A percentile compares a stretch with the other conserved stretches of the same genome.
Evolutionary conservation across 2,113 vertebrate species (phyloP).

Genomic region (Scytalopus superciliaris): DNA sequence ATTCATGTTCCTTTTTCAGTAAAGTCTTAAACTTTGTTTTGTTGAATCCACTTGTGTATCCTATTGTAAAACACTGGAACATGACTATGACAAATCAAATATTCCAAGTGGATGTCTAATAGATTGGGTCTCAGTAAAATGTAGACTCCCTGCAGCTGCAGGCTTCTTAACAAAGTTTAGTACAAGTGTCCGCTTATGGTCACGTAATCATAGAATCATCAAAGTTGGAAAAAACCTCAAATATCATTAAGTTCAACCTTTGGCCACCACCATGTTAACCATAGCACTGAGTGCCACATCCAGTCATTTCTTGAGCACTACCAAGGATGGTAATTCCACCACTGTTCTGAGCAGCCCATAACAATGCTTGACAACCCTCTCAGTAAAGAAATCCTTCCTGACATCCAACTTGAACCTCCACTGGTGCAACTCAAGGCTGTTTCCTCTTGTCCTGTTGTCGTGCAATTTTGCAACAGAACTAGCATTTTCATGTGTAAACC

Average conservation of each 20-base stretch:
- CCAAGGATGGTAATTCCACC: neutral
- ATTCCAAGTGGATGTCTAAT: neutral
- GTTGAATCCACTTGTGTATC: neutral
- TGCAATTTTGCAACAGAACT: neutral
- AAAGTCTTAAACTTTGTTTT: neutral
- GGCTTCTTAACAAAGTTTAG: neutral
- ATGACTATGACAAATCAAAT: neutral
- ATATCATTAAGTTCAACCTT: neutral
- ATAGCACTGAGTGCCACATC: no score
- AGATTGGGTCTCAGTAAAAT: neutral
- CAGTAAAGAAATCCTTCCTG: neutral
- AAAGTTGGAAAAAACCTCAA: no score
- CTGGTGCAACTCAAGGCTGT: neutral
- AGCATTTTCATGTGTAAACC: neutral
- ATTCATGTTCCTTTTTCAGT: neutral
- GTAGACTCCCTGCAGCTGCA: neutral
- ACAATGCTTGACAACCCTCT: neutral
- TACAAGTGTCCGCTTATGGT: neutral
- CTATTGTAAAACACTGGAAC: neutral
- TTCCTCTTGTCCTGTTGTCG: neutral
- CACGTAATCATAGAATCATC: no score
- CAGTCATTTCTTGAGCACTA: neutral
- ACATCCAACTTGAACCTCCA: neutral
- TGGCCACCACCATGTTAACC: no score
- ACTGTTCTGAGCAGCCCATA: neutral